Evolutionary conservation across 1,140 invertebrate species (phyloP).

Genomic region (Bombus confusus): DNA sequence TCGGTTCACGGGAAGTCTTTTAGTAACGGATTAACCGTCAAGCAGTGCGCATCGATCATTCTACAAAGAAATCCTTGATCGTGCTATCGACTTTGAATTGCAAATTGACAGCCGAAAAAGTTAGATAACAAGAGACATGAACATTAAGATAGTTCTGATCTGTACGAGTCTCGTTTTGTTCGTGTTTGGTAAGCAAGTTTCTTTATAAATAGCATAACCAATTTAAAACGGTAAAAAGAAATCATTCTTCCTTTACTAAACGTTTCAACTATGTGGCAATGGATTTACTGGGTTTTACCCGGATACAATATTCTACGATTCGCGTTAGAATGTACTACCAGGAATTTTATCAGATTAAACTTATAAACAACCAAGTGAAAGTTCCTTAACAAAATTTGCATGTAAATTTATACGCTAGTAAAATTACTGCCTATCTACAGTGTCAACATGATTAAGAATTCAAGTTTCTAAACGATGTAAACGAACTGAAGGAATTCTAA

Average conservation of each 20-base stretch:
- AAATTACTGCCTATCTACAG: not conserved
- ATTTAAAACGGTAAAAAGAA: not conserved
- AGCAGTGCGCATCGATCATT: conserved; percentile 33
- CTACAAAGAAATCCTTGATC: not conserved
- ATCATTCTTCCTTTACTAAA: not conserved
- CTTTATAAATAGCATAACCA: not conserved
- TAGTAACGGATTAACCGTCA: conserved; percentile 45
- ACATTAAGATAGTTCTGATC: conserved; percentile 65
- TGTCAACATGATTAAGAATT: not conserved
- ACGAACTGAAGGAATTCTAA: not conserved
- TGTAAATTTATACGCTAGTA: not conserved
- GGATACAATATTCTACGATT: not conserved
- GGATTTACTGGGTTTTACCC: not conserved
- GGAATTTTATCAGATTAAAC: not conserved
- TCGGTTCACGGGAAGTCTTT: conserved; percentile 35
- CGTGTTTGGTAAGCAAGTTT: conserved; percentile 67
- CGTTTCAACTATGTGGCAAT: not conserved
- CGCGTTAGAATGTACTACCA: not conserved
- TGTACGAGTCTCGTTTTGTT: conserved; percentile 66
- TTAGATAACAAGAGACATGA: conserved; percentile 58
- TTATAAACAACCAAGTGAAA: conserved; percentile 4
- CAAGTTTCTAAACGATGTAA: not conserved
- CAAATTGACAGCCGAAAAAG: not conserved
- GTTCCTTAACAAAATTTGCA: conserved; percentile 3
- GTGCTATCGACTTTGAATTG: not conserved